A percentile compares a stretch with the other conserved stretches of the same genome.
Conservation (phyloP, 2,113 vertebrate species). For the Cheirogaleus medius region DNA sequence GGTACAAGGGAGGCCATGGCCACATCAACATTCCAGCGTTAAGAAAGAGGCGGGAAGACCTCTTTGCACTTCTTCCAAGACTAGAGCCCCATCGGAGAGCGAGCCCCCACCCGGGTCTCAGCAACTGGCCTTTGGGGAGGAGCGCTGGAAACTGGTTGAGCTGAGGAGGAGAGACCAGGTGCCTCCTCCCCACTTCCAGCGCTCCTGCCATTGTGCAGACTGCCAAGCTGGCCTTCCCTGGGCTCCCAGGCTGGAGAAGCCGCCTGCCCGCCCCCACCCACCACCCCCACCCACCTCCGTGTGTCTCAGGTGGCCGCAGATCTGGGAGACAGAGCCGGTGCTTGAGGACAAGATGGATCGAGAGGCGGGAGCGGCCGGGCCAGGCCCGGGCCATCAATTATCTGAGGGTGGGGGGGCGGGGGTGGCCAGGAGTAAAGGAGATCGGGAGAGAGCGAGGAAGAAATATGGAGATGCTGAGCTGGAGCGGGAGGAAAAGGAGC, state of each 20-base stretch:
- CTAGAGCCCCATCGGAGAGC: too few relatives aligned
- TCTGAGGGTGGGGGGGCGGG: constrained; percentile 29
- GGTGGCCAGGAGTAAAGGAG: constrained; percentile 47
- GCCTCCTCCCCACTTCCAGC: neutral
- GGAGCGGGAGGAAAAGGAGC: constrained; percentile 49
- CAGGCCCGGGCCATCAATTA: constrained; percentile 78
- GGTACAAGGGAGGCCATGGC: neutral
- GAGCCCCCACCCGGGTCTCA: neutral
- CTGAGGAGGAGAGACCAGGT: neutral
- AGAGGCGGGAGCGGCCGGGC: constrained; percentile 64
- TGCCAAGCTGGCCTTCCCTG: neutral
- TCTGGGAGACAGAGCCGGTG: constrained; percentile 49
- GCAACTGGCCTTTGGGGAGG: neutral
- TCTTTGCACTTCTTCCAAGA: neutral
- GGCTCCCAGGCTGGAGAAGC: neutral
- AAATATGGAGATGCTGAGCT: constrained; percentile 63
- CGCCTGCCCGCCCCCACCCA: neutral
- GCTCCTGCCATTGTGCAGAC: neutral
- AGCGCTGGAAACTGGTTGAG: neutral
- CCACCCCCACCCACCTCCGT: neutral
- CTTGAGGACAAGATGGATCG: constrained; percentile 70
- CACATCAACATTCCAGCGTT: neutral
- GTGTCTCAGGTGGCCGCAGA: constrained; percentile 67
- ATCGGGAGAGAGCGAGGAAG: constrained; percentile 36
- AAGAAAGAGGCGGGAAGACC: neutral